Evolutionary conservation across 2,888 invertebrate species (phyloP).

Genomic region (Cephalotes varians): DNA sequence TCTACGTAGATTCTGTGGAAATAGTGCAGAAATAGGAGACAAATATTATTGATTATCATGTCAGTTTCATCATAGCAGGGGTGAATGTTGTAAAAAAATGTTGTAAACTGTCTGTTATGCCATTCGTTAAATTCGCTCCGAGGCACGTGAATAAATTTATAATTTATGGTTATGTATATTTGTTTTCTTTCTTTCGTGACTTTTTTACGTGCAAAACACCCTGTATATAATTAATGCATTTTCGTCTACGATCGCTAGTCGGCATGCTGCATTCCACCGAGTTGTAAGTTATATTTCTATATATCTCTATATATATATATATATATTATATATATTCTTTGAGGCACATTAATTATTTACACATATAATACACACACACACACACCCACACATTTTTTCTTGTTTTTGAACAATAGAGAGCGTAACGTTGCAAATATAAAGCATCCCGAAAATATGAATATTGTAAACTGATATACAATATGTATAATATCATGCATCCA

Average conservation of each 20-base stretch:
- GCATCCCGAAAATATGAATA: background rate
- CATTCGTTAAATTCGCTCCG: background rate
- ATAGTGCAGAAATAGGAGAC: conserved; percentile 12
- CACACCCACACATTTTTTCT: background rate
- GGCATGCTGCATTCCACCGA: conserved; percentile 73
- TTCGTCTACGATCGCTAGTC: conserved; percentile 69
- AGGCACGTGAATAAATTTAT: background rate
- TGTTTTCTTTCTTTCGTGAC: background rate
- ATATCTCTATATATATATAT: background rate
- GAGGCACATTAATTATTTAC: conserved; percentile 38
- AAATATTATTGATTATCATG: background rate
- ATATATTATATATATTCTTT: conserved; percentile 51
- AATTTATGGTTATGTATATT: background rate
- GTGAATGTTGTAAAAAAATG: background rate
- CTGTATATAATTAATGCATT: conserved; percentile 60
- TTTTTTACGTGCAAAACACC: conserved; percentile 34
- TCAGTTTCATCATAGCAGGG: background rate
- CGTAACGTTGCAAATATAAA: background rate
- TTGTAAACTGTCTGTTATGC: background rate
- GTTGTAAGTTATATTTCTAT: conserved; percentile 21
- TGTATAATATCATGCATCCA: background rate
- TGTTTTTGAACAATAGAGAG: conserved; percentile 12
- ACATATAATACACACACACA: conserved; percentile 24
- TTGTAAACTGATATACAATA: background rate
- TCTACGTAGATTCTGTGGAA: background rate